Evolutionary conservation across 2,797 vertebrate species (phyloP).

Genomic region (Anguilla obscura): DNA sequence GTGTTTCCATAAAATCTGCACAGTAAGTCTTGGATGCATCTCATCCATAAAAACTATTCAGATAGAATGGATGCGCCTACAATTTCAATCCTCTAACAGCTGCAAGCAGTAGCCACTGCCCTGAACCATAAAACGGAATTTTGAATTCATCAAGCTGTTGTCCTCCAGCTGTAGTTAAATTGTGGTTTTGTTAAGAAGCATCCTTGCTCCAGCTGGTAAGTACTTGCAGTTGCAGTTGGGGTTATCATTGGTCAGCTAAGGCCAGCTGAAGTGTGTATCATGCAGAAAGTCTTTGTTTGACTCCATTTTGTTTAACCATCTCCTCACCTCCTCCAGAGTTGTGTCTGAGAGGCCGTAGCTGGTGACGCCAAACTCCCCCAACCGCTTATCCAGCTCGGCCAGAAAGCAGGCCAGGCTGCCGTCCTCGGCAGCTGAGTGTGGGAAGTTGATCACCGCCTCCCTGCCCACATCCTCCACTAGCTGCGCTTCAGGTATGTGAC

Average conservation of each 20-base stretch:
- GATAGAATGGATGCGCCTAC: neutral
- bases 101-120: neutral
- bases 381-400: conserved; percentile 72
- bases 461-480: conserved; percentile 79
- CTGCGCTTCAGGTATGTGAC: conserved; percentile 66
- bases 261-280: neutral
- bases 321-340: conserved; percentile 83
- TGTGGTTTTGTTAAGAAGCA: neutral
- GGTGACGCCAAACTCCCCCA: conserved; percentile 75
- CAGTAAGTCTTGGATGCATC: neutral
- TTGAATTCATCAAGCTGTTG: neutral
- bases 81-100: neutral
- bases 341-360: conserved; percentile 87
- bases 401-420: conserved; percentile 77
- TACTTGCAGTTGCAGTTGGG: neutral
- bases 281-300: neutral
- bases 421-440: conserved; percentile 75
- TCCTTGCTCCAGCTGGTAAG: neutral
- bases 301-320: neutral
- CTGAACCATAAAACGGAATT: neutral
- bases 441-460: conserved; percentile 78
- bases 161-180: neutral
- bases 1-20: neutral
- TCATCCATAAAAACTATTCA: too few species aligned
- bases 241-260: neutral